Evolutionary conservation across 2,113 vertebrate genomes (phyloP).

Genomic region (Crotalus tigris): DNA sequence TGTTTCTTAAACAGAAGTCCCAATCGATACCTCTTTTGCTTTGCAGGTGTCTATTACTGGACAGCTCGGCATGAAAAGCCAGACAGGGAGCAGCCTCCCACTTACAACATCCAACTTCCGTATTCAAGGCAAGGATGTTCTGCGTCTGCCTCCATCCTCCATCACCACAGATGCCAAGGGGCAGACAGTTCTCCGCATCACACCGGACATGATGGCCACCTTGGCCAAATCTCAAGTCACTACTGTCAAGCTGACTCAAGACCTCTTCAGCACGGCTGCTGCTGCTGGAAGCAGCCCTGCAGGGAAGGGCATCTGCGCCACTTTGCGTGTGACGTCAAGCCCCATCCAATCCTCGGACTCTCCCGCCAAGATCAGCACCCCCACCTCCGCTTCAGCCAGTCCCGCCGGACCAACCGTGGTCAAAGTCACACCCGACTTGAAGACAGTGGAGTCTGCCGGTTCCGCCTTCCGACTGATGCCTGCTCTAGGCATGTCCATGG

Average conservation of each 20-base stretch:
- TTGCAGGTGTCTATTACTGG: constrained; percentile 91
- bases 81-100: constrained; percentile 79
- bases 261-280: constrained; percentile 81
- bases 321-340: constrained; percentile 83
- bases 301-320: constrained; percentile 90
- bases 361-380: constrained; percentile 65
- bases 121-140: constrained; percentile 93
- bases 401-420: constrained; percentile 77
- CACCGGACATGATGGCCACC: constrained; percentile 98
- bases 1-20: neutral
- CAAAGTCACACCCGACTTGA: constrained; percentile 83
- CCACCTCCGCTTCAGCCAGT: constrained; percentile 63
- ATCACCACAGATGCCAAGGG: constrained; percentile 96
- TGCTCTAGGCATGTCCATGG: constrained; percentile 83
- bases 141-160: constrained; percentile 90
- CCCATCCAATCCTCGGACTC: constrained; percentile 74
- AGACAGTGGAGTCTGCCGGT: constrained; percentile 75
- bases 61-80: constrained; percentile 87
- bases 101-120: constrained; percentile 90
- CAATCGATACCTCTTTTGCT: neutral
- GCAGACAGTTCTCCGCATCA: constrained; percentile 94
- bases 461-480: constrained; percentile 92
- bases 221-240: constrained; percentile 93
- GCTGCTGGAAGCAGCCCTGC: constrained; percentile 56
- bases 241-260: constrained; percentile 92